Conservation (phyloP, 2,888 invertebrate genomes). For the Drosophila flavopinicola region DNA sequence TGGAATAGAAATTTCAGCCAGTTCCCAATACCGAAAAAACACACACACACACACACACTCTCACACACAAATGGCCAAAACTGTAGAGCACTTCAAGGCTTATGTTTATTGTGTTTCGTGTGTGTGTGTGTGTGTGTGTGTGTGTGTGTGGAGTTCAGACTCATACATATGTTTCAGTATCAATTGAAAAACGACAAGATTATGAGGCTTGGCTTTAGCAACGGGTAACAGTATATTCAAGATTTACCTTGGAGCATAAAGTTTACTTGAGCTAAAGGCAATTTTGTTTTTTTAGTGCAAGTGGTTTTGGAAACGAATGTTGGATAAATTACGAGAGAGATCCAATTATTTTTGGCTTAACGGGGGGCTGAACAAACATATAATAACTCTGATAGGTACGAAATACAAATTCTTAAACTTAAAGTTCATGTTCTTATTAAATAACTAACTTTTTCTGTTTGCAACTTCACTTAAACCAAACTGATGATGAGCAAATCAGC, state of each 20-base stretch:
- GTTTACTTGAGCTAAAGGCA: background rate
- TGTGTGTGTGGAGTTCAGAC: background rate
- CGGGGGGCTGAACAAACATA: too few species aligned
- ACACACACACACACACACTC: background rate
- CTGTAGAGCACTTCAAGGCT: constrained; percentile 19
- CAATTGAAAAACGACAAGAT: constrained; percentile 30
- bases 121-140: background rate
- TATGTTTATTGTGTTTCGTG: constrained; percentile 1
- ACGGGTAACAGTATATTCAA: background rate
- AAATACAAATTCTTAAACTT: too few species aligned
- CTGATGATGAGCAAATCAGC: too few species aligned
- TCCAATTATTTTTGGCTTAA: too few species aligned
- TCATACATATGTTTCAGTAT: constrained; percentile 13
- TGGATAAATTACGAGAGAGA: too few species aligned
- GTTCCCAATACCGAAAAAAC: constrained; percentile 15
- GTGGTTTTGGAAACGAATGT: background rate
- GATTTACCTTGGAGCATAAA: background rate
- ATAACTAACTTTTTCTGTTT: too few species aligned
- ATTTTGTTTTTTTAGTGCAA: background rate
- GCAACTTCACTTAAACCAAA: too few species aligned
- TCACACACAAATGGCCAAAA: constrained; percentile 5
- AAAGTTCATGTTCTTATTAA: too few species aligned
- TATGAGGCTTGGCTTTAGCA: constrained; percentile 7
- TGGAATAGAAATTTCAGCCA: constrained; percentile 29
- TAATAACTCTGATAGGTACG: too few species aligned